Conservation (phyloP, 2,113 vertebrate genomes). For the Melanerpes aurifrons region DNA sequence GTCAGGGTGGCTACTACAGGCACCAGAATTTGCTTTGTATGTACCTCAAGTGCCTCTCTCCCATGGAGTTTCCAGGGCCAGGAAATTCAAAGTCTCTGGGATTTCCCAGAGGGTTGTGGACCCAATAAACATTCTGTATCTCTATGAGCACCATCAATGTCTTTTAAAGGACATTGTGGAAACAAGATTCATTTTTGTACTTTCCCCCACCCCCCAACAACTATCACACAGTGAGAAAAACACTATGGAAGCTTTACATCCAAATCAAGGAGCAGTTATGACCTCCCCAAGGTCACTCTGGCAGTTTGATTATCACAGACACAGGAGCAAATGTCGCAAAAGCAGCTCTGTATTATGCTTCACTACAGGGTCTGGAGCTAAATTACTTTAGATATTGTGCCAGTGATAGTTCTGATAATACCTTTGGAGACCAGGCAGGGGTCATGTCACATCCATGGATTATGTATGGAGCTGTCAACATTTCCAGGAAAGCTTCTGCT, state of each 20-base stretch:
- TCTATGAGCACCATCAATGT: neutral
- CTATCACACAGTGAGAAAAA: neutral
- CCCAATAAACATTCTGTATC: neutral
- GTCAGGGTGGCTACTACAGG: neutral
- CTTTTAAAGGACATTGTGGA: neutral
- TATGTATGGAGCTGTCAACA: slow-evolving; percentile 35
- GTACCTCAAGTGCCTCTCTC: neutral
- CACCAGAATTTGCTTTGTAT: neutral
- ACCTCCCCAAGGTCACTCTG: slow-evolving; percentile 39
- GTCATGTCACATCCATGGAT: slow-evolving; percentile 8
- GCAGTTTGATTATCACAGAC: slow-evolving; percentile 47
- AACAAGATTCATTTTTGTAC: neutral
- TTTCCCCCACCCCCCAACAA: neutral
- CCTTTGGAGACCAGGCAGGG: neutral
- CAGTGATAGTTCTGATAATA: slow-evolving; percentile 28
- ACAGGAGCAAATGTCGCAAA: slow-evolving; percentile 37
- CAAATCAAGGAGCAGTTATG: slow-evolving; percentile 48
- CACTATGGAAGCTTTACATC: slow-evolving; percentile 20
- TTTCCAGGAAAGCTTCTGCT: slow-evolving; percentile 29
- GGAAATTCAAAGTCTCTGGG: neutral
- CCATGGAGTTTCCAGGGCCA: neutral
- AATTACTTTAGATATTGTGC: slow-evolving; percentile 37
- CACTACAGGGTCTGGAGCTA: slow-evolving; percentile 12
- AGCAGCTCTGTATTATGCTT: slow-evolving; percentile 15
- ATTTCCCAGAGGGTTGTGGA: neutral